Conservation (phyloP, 1,140 invertebrate genomes). For the Ridgeia piscesae region DNA sequence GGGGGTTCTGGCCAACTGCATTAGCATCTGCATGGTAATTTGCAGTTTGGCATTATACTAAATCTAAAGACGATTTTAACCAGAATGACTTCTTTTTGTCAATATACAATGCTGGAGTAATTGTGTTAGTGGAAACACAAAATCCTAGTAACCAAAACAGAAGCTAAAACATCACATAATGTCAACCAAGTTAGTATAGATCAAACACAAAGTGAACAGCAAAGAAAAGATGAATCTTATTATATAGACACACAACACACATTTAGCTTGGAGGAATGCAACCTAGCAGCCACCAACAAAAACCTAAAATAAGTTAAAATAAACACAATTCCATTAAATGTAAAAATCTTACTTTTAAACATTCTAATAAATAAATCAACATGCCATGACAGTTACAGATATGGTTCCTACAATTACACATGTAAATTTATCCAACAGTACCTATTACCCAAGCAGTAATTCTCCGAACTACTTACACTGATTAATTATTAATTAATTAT, state of each 20-base stretch:
- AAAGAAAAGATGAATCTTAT: too few relatives aligned
- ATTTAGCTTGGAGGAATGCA: background rate
- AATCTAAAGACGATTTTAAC: too few relatives aligned
- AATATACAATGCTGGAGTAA: too few relatives aligned
- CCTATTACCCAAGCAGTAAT: background rate
- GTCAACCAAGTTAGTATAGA: background rate
- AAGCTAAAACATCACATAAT: too few relatives aligned
- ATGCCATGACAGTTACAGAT: background rate
- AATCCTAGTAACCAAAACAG: too few relatives aligned
- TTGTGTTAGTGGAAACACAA: too few relatives aligned
- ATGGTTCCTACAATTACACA: background rate
- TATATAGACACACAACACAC: too few relatives aligned
- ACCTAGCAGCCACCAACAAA: background rate
- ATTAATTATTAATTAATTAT: too few relatives aligned
- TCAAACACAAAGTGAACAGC: background rate
- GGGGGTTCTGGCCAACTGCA: too few relatives aligned
- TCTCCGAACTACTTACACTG: background rate
- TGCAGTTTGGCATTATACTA: too few relatives aligned
- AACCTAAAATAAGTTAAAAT: background rate
- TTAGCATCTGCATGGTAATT: too few relatives aligned
- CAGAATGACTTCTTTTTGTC: too few relatives aligned
- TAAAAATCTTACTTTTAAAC: background rate
- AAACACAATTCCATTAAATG: background rate
- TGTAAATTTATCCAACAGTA: background rate
- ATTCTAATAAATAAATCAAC: background rate